Evolutionary conservation across 2,113 vertebrate species (phyloP).

Genomic region (Euleptes europaea): DNA sequence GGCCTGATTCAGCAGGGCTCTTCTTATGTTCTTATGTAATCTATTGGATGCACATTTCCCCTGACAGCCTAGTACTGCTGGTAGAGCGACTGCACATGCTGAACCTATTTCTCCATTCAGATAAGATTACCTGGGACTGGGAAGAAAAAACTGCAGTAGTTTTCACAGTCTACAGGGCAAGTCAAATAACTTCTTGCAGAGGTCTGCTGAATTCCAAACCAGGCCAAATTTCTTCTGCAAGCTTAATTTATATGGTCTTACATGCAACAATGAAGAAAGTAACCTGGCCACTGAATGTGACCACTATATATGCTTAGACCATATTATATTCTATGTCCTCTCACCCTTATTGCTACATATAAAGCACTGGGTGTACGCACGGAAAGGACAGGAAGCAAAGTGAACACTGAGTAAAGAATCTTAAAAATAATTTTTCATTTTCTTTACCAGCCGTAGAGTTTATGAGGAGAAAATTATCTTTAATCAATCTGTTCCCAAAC

Average conservation of each 20-base stretch:
- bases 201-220: too few species aligned
- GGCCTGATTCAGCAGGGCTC: too few species aligned
- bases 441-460: background rate
- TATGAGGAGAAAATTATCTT: background rate
- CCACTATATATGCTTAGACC: background rate
- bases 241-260: background rate
- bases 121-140: too few species aligned
- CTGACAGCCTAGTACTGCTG: too few species aligned
- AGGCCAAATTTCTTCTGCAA: background rate
- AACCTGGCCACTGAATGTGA: background rate
- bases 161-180: too few species aligned
- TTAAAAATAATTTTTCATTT: background rate
- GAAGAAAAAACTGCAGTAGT: too few species aligned
- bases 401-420: background rate
- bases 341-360: background rate
- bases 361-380: background rate
- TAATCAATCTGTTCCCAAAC: constrained; percentile 8
- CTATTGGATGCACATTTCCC: too few species aligned
- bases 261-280: too few species aligned
- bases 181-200: too few species aligned
- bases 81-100: too few species aligned
- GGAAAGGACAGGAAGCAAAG: background rate
- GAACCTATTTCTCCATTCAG: too few species aligned
- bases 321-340: background rate
- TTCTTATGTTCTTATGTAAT: too few species aligned